Conservation (phyloP, 2,888 invertebrate genomes). For the Xestia ashworthii region DNA sequence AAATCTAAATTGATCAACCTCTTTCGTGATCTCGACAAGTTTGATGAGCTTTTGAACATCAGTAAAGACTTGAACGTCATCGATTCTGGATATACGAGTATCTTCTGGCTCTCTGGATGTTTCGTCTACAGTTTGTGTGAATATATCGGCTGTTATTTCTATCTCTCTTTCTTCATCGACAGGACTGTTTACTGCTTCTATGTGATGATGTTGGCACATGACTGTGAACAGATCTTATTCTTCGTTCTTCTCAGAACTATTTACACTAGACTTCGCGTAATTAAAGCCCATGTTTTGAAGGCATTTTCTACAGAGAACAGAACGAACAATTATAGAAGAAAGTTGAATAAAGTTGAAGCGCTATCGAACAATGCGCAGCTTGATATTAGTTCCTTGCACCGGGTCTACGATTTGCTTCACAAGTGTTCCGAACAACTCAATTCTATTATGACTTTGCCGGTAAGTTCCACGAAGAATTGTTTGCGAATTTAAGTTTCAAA, state of each 20-base stretch:
- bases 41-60: constrained; percentile 78
- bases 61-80: constrained; percentile 67
- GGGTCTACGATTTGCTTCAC: constrained; percentile 79
- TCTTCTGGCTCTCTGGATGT: constrained; percentile 64
- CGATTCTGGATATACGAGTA: constrained; percentile 58
- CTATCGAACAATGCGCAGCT: constrained; percentile 74
- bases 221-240: constrained; percentile 77
- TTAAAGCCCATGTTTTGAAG: constrained; percentile 78
- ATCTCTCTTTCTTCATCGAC: constrained; percentile 53
- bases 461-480: constrained; percentile 66
- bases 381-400: constrained; percentile 77
- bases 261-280: constrained; percentile 73
- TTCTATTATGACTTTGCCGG: constrained; percentile 80
- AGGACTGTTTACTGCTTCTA: constrained; percentile 55
- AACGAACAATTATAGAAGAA: constrained; percentile 49
- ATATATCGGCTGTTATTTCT: constrained; percentile 62
- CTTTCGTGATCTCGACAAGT: constrained; percentile 72
- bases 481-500: constrained; percentile 23
- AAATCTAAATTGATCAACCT: constrained; percentile 71
- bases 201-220: constrained; percentile 73
- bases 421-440: constrained; percentile 80
- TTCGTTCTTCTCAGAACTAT: constrained; percentile 73
- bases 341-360: constrained; percentile 70
- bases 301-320: constrained; percentile 63
- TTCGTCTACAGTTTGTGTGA: constrained; percentile 70